phyloP scores from a whole-genome alignment of 2,113 vertebrate genomes.

The Hyperoodon ampullatus region DNA sequence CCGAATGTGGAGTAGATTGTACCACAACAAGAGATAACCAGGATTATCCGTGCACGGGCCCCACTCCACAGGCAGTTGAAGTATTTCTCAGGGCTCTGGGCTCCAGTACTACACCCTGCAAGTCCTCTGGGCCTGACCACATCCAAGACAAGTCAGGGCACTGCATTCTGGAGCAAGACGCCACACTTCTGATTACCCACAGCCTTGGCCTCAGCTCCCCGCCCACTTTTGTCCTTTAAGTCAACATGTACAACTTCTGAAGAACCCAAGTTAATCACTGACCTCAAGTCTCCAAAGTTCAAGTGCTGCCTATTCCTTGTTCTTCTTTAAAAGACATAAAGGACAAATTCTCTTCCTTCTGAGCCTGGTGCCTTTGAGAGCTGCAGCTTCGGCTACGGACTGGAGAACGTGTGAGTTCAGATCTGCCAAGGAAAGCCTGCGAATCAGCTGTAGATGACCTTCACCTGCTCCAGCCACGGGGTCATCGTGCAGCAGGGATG shows the following conservation, averaged over 20 bases:
- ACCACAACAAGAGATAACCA: not conserved
- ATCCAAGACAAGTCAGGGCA: not conserved
- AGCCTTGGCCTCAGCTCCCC: not conserved
- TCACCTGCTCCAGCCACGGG: not conserved
- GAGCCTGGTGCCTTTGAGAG: not conserved
- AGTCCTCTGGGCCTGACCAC: not conserved
- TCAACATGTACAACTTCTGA: not conserved
- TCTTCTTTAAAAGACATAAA: conserved; percentile 63
- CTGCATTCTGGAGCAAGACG: not conserved
- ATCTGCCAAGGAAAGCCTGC: not conserved
- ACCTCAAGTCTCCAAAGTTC: conserved; percentile 51
- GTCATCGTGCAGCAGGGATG: accelerated
- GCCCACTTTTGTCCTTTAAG: not conserved
- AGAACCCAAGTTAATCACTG: conserved; percentile 68
- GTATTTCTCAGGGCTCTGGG: not conserved
- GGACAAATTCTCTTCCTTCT: conserved; percentile 36
- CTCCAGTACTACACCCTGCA: not conserved
- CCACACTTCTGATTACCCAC: not conserved
- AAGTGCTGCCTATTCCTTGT: conserved; percentile 12
- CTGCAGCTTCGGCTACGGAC: not conserved
- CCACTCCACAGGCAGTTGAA: not conserved
- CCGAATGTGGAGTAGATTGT: not conserved
- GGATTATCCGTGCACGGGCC: not conserved
- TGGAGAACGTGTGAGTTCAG: not conserved
- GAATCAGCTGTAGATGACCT: not conserved